These are phyloP conservation scores for Mylabris phalerata DNA, from an alignment of 1,140 invertebrate genomes.

Conservation along the genomic window DNA sequence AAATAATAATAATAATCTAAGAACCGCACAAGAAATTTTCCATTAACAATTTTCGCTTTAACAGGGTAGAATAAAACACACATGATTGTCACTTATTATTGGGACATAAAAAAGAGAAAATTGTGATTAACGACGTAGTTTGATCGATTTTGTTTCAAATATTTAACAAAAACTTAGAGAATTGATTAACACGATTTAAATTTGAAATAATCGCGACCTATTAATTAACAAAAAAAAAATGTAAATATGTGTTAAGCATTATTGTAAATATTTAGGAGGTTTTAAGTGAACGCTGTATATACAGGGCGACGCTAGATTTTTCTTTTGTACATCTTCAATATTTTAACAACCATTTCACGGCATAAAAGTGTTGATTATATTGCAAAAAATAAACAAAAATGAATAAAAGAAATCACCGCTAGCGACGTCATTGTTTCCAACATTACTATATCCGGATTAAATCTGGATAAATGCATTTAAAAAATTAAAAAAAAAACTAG, in stretches of 20 bases:
- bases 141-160: too few species aligned
- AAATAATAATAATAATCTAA: neutral
- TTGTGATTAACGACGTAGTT: too few species aligned
- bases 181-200: too few species aligned
- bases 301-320: constrained; percentile 15
- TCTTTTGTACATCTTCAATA: constrained; percentile 7
- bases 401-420: neutral
- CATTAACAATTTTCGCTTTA: constrained; percentile 8
- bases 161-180: too few species aligned
- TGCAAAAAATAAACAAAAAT: neutral
- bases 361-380: constrained; percentile 3
- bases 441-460: too few species aligned
- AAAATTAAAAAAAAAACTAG: neutral
- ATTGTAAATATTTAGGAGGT: constrained; percentile 10
- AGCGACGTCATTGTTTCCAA: constrained; percentile 10
- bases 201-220: too few species aligned
- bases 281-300: constrained; percentile 14
- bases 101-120: too few species aligned
- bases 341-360: neutral
- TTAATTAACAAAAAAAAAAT: too few species aligned
- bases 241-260: neutral
- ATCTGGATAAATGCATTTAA: too few species aligned
- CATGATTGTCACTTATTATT: too few species aligned
- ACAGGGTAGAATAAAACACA: constrained; percentile 2
- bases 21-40: too few species aligned